Percentiles rank a stretch among this genome's conserved stretches.
These are phyloP conservation scores for Nephrotoma guestfalica DNA, from an alignment of 2,888 invertebrate genomes.

Conservation along the genomic window DNA sequence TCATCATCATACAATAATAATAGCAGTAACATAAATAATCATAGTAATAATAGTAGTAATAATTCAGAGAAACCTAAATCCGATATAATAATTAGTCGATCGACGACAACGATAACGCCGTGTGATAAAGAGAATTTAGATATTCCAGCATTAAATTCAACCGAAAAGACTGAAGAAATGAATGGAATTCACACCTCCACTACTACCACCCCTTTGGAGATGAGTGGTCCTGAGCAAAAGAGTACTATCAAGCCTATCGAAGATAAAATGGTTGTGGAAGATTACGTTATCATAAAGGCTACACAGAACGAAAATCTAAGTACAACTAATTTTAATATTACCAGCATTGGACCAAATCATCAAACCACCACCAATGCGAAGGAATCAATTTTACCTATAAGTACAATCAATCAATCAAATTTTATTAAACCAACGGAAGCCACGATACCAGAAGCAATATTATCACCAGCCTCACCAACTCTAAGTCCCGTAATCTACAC, in stretches of 20 bases:
- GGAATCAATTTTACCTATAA: background rate
- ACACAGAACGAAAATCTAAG: background rate
- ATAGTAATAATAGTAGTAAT: background rate
- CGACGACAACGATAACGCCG: background rate
- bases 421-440: background rate
- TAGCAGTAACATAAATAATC: background rate
- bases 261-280: background rate
- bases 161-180: background rate
- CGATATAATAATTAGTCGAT: background rate
- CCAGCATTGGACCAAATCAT: background rate
- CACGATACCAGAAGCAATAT: background rate
- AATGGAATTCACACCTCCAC: background rate
- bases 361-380: background rate
- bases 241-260: background rate
- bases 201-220: background rate
- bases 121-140: background rate
- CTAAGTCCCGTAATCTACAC: background rate
- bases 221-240: background rate
- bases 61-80: background rate
- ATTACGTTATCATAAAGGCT: background rate
- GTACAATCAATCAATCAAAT: background rate
- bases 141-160: background rate
- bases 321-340: background rate
- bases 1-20: conserved; percentile 1
- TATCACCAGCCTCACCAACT: background rate